Percentiles rank a stretch among this genome's conserved stretches.
Evolutionary conservation across 2,797 vertebrate species (phyloP).

Genomic region (Parambassis ranga): DNA sequence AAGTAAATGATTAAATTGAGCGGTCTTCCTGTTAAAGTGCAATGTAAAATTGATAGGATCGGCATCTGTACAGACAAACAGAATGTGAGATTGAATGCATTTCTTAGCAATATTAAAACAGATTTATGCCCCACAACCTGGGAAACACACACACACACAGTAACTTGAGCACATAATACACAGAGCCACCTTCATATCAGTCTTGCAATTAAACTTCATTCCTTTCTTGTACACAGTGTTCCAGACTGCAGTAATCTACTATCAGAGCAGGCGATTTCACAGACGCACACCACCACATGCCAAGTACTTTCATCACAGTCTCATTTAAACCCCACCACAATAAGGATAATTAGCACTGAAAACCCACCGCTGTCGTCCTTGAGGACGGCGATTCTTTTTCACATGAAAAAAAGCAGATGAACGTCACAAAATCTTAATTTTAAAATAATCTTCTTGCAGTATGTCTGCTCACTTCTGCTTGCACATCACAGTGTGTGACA

Average conservation of each 20-base stretch:
- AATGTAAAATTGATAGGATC: conserved; percentile 9
- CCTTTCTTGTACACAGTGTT: neutral
- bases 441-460: neutral
- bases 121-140: neutral
- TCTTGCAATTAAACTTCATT: neutral
- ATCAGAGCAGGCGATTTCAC: neutral
- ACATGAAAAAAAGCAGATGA: neutral
- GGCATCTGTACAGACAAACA: neutral
- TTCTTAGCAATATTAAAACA: neutral
- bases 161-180: neutral
- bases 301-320: neutral
- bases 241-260: neutral
- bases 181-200: neutral
- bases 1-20: conserved; percentile 3
- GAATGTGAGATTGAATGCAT: neutral
- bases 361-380: neutral
- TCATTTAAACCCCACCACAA: neutral
- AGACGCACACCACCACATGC: neutral
- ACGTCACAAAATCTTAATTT: neutral
- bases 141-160: neutral
- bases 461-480: neutral
- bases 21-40: neutral
- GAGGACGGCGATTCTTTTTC: neutral
- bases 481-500: neutral
- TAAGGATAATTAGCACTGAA: neutral